Conservation (phyloP, 2,113 vertebrate species). For the Mastomys natalensis region DNA sequence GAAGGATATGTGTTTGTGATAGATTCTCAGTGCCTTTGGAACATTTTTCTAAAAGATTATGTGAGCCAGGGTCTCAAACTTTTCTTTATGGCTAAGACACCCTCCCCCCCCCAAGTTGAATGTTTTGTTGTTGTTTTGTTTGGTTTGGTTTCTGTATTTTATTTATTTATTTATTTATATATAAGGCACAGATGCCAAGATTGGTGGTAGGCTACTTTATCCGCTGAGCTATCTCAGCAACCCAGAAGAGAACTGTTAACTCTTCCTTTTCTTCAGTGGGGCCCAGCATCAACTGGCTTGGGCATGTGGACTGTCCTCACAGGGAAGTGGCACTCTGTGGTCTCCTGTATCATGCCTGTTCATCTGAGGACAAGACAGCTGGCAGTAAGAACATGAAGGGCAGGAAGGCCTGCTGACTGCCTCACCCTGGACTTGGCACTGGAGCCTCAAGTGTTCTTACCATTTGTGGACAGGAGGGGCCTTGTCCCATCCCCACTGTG, state of each 20-base stretch:
- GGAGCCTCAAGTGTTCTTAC: fast-evolving
- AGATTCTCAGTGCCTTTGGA: not conserved
- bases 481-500: no score
- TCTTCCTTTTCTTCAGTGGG: not conserved
- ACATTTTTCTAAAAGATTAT: not conserved
- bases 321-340: not conserved
- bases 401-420: not conserved
- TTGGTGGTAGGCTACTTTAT: not conserved
- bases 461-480: not conserved
- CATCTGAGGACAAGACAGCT: not conserved
- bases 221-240: not conserved
- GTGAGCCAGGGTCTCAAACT: not conserved
- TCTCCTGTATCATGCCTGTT: not conserved
- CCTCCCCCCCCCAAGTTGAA: not conserved
- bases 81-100: not conserved
- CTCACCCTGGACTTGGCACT: not conserved
- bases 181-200: not conserved
- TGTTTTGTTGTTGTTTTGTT: not conserved
- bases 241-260: not conserved
- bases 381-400: no score
- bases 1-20: not conserved
- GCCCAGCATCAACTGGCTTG: not conserved
- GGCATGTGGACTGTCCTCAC: not conserved
- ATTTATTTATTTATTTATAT: not conserved
- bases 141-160: not conserved